phyloP scores from a whole-genome alignment of 2,113 vertebrate species.

The sheep (Ovis aries) region ARS-UI_Ramb_v3.0 NC_056054.1:39382001-39382500 shows the following conservation, averaged over 20 bases:
- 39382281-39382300: not conserved
- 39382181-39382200: not conserved
- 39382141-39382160: not conserved
- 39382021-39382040: not conserved
- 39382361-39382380: not conserved
- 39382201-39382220: not conserved
- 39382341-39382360: not conserved
- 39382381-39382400: not conserved
- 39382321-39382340: not conserved
- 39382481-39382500: not conserved
- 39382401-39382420: not conserved
- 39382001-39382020: not conserved
- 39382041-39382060: not conserved
- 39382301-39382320: not conserved
- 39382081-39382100: not conserved
- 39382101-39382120: not conserved
- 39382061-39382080: not conserved
- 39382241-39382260: not conserved
- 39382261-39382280: not conserved
- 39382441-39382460: slow-evolving; percentile 21
- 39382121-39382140: not conserved
- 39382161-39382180: not conserved
- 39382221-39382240: not conserved
- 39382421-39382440: not conserved
- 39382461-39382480: not conserved